Conservation (phyloP, 2,888 invertebrate genomes). For the Ephialtes manifestator region DNA sequence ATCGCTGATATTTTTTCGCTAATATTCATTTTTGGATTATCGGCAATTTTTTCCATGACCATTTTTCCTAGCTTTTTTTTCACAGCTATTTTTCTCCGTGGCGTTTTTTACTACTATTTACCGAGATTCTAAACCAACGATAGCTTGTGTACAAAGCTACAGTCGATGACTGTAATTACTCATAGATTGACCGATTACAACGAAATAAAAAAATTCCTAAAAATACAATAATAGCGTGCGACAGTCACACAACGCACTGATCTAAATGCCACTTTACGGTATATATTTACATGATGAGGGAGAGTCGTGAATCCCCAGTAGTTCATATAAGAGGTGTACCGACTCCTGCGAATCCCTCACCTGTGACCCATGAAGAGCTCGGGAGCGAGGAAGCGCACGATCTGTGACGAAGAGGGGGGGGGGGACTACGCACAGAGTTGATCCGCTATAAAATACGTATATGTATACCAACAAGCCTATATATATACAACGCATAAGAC, state of each 20-base stretch:
- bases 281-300: slow-evolving; percentile 36
- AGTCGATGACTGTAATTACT: background rate
- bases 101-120: too few species aligned
- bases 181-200: background rate
- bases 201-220: background rate
- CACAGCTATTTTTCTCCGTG: too few species aligned
- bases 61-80: too few species aligned
- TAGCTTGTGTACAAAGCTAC: background rate
- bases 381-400: slow-evolving; percentile 68
- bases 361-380: slow-evolving; percentile 79
- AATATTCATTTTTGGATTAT: too few species aligned
- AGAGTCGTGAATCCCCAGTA: slow-evolving; percentile 3
- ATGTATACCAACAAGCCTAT: background rate
- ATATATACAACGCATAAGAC: slow-evolving; percentile 13
- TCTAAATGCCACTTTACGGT: slow-evolving; percentile 45
- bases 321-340: background rate
- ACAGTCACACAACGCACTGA: slow-evolving; percentile 11
- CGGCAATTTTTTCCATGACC: too few species aligned
- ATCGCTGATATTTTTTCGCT: too few species aligned
- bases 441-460: slow-evolving; percentile 39
- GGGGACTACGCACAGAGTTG: slow-evolving; percentile 57
- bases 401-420: slow-evolving; percentile 78
- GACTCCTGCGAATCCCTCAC: slow-evolving; percentile 79
- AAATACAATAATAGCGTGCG: slow-evolving; percentile 15
- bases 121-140: background rate